phyloP scores from a whole-genome alignment of 2,797 vertebrate genomes.

The Avahi laniger region DNA sequence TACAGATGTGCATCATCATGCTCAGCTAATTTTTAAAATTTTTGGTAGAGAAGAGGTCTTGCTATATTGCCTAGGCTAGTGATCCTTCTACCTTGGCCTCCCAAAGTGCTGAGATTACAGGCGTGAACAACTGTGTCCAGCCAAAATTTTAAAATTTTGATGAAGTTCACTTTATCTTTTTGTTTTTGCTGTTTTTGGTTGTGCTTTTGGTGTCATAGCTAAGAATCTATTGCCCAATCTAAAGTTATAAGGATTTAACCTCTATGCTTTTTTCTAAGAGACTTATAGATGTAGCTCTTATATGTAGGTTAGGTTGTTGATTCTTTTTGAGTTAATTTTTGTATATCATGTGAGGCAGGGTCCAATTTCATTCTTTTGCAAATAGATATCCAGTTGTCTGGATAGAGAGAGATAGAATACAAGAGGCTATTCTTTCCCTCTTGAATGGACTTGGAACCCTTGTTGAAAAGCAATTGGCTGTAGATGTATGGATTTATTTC shows the following conservation, averaged over 20 bases:
- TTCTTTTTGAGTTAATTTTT: background rate
- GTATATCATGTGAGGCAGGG: background rate
- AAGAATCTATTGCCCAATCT: background rate
- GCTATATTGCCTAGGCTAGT: no score
- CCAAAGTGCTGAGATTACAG: no score
- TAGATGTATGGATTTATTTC: background rate
- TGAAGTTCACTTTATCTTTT: background rate
- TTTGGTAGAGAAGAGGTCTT: no score
- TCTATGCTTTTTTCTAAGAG: background rate
- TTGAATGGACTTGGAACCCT: background rate
- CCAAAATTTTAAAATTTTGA: background rate
- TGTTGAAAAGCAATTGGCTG: background rate
- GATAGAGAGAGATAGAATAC: no score
- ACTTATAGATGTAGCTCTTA: background rate
- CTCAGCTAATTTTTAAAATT: no score
- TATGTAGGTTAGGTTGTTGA: background rate
- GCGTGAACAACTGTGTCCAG: no score
- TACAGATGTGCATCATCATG: no score
- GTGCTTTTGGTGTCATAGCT: background rate
- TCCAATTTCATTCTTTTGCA: background rate
- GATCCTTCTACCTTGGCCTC: no score
- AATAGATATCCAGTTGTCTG: background rate
- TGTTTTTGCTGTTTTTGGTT: background rate
- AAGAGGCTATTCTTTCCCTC: background rate
- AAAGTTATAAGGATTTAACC: background rate